Percentiles rank a stretch among this genome's conserved stretches.
These are phyloP conservation scores for Sinocyclocheilus rhinocerous DNA, from an alignment of 2,113 vertebrate species.

Conservation along the genomic window DNA sequence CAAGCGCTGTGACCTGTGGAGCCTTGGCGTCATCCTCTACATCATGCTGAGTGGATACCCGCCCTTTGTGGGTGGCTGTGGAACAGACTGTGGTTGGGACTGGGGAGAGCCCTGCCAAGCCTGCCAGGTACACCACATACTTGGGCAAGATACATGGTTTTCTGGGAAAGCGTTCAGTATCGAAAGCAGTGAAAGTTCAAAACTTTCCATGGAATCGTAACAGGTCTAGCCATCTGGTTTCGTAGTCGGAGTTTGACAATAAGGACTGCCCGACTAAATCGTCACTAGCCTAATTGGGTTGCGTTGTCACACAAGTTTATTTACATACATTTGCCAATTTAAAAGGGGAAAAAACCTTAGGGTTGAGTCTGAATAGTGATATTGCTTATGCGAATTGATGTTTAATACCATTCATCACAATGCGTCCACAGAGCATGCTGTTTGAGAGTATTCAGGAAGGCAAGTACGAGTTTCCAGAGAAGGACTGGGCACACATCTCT, in stretches of 20 bases:
- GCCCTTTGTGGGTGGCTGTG: conserved; percentile 93
- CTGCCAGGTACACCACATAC: conserved; percentile 83
- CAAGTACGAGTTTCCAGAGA: conserved; percentile 93
- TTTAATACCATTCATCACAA: background rate
- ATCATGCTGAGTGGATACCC: conserved; percentile 97
- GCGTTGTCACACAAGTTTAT: background rate
- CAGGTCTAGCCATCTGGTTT: background rate
- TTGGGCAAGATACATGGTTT: background rate
- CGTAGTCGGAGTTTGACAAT: background rate
- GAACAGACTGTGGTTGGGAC: conserved; percentile 94
- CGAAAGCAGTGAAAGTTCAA: background rate
- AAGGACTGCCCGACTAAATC: background rate
- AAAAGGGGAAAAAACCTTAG: background rate
- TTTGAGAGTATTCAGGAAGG: conserved; percentile 98
- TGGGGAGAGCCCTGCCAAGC: conserved; percentile 89
- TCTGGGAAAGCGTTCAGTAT: background rate
- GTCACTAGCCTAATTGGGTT: background rate
- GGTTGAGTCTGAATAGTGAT: background rate
- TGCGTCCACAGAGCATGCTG: conserved; percentile 82
- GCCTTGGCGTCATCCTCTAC: conserved; percentile 95
- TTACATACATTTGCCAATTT: background rate
- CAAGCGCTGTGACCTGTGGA: conserved; percentile 98
- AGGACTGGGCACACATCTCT: conserved; percentile 97
- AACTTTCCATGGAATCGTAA: background rate
- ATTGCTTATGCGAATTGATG: background rate